Evolutionary conservation across 2,888 invertebrate species (phyloP), one percentile per base, ranked within the genome.

Genomic region (Andrena haemorrhoa): DNA sequence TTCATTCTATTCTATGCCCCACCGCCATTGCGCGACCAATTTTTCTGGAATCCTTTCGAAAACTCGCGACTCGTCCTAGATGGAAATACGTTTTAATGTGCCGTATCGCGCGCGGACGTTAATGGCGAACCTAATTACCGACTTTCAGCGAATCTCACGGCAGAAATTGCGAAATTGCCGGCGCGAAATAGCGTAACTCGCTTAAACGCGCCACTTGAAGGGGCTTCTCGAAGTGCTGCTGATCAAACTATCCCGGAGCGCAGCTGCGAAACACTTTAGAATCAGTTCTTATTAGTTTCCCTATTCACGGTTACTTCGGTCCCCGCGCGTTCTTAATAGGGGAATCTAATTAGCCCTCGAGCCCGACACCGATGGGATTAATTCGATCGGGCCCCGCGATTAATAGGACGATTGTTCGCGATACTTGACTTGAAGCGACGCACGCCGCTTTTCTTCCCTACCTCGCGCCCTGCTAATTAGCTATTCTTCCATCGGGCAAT

Each of bases 401-500:
- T 88, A 88, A 86, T 33, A 49, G 79, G 66, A 76, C 82, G 76
- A 88, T 86, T 82, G 84, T 88, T 78, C 79, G 76, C 72, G 82
- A 76, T 79, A 69, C 69, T 65, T 61, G 73, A 60, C 72, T 75
- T 60, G 68, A 63, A 75, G 66, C 73, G 75, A 72, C 63, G 73
- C 84, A 68, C 64, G 75, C 64, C 63, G 58, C 47, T 79, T 33
- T 69, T 75, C 65, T 79, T 77, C 64, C 41, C 73, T 41, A 41
- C 64, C 69, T 49, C 76, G 68, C 76, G 49, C 77, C 80, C 73
- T 78, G 47, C 87, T 89, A 89, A 91, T 90, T 89, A 90, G 87
- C 87, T 88, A 90, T 91, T 92, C 92, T 92, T 91, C 89, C 90
- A 91, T 89, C 88, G 89, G 88, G 86, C 90, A 86, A 87, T 88